Evolutionary conservation across 1,140 invertebrate species (phyloP).

Genomic region (Brachionus paranguensis): DNA sequence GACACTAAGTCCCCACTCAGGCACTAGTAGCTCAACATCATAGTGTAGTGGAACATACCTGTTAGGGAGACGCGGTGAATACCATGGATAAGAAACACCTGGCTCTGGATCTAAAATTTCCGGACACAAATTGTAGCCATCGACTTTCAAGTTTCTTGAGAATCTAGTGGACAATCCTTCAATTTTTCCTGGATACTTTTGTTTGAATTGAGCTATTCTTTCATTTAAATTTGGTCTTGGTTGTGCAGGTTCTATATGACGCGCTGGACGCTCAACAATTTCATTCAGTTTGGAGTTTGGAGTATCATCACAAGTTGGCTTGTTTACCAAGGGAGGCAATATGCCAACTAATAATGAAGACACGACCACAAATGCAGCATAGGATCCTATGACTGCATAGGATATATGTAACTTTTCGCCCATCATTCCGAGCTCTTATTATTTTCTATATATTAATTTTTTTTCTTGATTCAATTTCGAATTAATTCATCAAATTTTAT

Average conservation of each 20-base stretch:
- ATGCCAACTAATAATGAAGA: constrained; percentile 18
- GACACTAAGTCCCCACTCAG: background rate
- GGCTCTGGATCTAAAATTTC: constrained; percentile 12
- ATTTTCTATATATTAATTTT: background rate
- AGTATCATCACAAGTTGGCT: background rate
- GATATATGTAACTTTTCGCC: constrained; percentile 4
- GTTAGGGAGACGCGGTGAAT: background rate
- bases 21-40: constrained; percentile 1
- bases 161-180: background rate
- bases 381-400: background rate
- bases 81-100: constrained; percentile 25
- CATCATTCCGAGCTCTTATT: background rate
- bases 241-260: background rate
- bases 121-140: constrained; percentile 21
- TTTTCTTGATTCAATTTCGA: background rate
- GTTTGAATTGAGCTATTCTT: background rate
- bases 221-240: background rate
- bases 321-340: constrained; percentile 20
- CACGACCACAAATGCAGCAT: constrained; percentile 1
- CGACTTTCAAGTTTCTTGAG: background rate
- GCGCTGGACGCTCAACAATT: background rate
- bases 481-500: background rate
- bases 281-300: background rate
- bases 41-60: background rate
- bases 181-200: constrained; percentile 13